Evolutionary conservation across 2,113 vertebrate genomes (phyloP).

Genomic region (Phaethornis superciliosus): DNA sequence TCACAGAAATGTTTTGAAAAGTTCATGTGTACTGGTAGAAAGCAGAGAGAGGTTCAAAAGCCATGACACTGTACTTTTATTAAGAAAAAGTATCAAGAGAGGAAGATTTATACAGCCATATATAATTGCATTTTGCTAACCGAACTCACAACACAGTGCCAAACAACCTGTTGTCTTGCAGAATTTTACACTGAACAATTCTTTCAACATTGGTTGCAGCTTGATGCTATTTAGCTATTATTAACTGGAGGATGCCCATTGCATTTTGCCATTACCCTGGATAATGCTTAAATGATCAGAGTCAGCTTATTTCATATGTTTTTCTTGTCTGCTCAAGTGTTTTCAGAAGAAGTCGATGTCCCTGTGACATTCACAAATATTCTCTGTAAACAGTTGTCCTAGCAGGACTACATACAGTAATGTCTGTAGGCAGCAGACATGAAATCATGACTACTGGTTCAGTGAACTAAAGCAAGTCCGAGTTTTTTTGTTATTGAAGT

Average conservation of each 20-base stretch:
- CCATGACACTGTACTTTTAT: neutral
- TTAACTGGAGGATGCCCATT: neutral
- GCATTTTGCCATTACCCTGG: neutral
- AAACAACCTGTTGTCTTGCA: neutral
- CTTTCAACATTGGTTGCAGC: neutral
- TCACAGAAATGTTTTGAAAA: neutral
- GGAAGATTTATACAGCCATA: neutral
- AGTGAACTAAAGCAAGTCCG: neutral
- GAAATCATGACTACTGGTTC: neutral
- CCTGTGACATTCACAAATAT: neutral
- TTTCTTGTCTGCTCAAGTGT: neutral
- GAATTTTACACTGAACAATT: neutral
- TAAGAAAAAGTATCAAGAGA: neutral
- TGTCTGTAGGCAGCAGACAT: neutral
- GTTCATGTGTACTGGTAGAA: neutral
- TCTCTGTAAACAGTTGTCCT: neutral
- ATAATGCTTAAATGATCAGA: neutral
- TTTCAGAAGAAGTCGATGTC: accelerated
- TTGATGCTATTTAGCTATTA: neutral
- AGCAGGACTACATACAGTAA: neutral
- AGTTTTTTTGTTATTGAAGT: neutral
- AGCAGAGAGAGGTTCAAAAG: neutral
- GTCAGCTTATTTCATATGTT: neutral
- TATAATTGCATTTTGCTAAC: neutral
- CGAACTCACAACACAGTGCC: neutral